These are phyloP conservation scores for Morus bassanus DNA, from an alignment of 2,797 vertebrate species.

Conservation along the genomic window DNA sequence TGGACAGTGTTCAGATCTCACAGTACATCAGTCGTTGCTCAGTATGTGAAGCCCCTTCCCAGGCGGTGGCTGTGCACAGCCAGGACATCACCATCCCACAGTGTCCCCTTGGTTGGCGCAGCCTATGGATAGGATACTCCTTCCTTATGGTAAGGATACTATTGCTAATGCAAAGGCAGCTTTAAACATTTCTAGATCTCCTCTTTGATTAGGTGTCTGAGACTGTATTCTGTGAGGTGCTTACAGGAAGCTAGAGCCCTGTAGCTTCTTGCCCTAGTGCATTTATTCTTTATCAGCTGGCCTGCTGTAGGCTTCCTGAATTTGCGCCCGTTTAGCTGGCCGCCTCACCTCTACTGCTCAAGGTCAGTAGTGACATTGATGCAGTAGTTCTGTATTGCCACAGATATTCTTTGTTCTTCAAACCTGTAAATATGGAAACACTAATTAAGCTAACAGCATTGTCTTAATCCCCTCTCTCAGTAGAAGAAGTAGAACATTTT, in stretches of 20 bases:
- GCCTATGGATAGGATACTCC: constrained; percentile 97
- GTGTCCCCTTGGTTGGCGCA: constrained; percentile 91
- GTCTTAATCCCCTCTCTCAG: not conserved
- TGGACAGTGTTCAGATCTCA: constrained; percentile 82
- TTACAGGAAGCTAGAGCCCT: not conserved
- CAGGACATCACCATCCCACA: constrained; percentile 90
- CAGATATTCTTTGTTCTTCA: not conserved
- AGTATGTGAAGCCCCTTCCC: constrained; percentile 91
- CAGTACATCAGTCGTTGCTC: constrained; percentile 94
- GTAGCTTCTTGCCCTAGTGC: not conserved
- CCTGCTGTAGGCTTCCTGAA: not conserved
- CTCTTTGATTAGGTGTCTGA: not conserved
- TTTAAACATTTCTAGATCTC: not conserved
- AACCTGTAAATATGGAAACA: not conserved
- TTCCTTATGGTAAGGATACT: constrained; percentile 90
- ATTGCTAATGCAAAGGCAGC: not conserved
- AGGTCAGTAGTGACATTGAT: not conserved
- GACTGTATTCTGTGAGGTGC: not conserved
- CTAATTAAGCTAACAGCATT: not conserved
- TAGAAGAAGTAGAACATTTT: not conserved
- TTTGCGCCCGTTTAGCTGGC: not conserved
- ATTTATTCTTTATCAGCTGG: not conserved
- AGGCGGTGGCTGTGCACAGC: constrained; percentile 92
- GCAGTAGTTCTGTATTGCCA: not conserved
- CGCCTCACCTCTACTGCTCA: not conserved